These are phyloP conservation scores for Thermophis baileyi DNA, from an alignment of 2,113 vertebrate species.

Conservation along the genomic window DNA sequence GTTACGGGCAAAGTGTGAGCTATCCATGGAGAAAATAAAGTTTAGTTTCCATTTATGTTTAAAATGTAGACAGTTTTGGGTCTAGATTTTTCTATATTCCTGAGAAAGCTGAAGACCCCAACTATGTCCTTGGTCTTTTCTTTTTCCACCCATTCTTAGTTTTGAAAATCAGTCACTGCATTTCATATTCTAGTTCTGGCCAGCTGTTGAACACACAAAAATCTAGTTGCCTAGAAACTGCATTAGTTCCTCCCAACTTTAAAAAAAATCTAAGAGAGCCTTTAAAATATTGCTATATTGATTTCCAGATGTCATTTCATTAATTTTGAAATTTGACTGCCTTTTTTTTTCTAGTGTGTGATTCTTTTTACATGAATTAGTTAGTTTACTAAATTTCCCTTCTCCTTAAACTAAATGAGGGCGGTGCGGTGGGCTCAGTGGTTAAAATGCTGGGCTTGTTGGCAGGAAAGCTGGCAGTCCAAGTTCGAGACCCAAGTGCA, in stretches of 20 bases:
- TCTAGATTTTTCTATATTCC: background rate
- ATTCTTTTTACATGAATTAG: background rate
- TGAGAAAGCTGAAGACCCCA: background rate
- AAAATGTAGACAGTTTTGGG: background rate
- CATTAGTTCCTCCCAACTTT: background rate
- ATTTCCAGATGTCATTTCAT: background rate
- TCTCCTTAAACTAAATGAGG: background rate
- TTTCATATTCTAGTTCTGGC: background rate
- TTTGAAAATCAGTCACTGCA: background rate
- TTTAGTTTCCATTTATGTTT: background rate
- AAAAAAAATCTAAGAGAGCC: background rate
- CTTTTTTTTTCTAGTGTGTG: background rate
- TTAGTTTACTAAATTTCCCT: background rate
- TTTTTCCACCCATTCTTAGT: background rate
- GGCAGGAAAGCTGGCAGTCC: background rate
- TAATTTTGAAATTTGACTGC: background rate
- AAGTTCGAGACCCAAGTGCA: background rate
- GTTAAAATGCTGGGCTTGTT: background rate
- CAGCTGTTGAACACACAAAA: background rate
- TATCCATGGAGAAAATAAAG: background rate
- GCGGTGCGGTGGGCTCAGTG: background rate
- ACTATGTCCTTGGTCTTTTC: background rate
- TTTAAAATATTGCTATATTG: background rate
- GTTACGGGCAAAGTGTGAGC: fast-evolving
- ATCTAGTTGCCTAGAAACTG: background rate